Conservation (phyloP, 2,888 invertebrate genomes). For the Acleris cristana region DNA sequence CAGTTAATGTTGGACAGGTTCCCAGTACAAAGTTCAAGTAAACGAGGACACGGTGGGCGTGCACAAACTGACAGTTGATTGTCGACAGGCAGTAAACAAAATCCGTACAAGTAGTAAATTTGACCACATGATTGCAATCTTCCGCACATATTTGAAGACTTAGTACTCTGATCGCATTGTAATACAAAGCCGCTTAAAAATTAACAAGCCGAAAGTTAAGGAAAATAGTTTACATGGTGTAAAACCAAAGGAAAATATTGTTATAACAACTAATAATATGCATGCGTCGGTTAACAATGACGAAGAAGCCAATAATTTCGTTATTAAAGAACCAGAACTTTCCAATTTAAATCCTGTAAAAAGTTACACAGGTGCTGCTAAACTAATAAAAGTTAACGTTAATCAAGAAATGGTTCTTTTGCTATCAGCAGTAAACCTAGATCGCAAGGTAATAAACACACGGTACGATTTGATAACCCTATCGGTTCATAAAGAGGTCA, state of each 20-base stretch:
- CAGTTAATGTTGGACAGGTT: conserved; percentile 15
- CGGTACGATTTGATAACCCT: conserved; percentile 14
- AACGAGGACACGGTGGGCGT: conserved; percentile 8
- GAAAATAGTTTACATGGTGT: too few species aligned
- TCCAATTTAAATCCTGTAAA: too few species aligned
- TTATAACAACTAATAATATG: too few species aligned
- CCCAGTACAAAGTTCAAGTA: conserved; percentile 29
- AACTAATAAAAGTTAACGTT: not conserved
- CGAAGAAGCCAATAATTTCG: too few species aligned
- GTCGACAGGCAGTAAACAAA: conserved; percentile 5
- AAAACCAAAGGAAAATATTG: too few species aligned
- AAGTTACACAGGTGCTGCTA: too few species aligned
- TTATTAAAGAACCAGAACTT: too few species aligned
- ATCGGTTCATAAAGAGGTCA: conserved; percentile 26
- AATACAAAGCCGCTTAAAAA: too few species aligned
- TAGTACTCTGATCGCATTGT: too few species aligned
- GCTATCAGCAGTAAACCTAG: conserved; percentile 29
- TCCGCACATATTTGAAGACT: too few species aligned
- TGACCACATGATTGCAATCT: not conserved
- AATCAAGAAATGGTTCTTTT: conserved; percentile 7
- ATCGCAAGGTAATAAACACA: conserved; percentile 17
- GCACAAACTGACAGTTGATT: conserved; percentile 7
- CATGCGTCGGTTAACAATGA: too few species aligned
- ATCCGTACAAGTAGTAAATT: not conserved
- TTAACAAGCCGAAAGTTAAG: too few species aligned